phyloP scores from a whole-genome alignment of 2,113 vertebrate species.

The Urocitellus parryii region DNA sequence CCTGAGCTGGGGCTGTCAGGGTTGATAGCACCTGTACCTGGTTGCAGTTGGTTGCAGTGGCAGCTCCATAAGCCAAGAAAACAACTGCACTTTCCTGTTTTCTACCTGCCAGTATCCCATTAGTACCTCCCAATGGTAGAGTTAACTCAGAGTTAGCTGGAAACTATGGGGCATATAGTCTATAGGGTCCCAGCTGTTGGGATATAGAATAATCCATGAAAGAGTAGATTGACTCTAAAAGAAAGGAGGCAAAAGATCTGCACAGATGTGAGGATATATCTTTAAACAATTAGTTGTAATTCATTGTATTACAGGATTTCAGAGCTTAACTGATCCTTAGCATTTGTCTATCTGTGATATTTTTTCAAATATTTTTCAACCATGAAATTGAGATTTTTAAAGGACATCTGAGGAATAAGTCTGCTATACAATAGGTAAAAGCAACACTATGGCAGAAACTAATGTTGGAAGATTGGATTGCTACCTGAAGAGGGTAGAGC shows the following conservation, averaged over 20 bases:
- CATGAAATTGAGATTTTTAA: background rate
- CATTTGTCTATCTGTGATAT: background rate
- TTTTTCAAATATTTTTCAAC: background rate
- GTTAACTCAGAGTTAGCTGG: background rate
- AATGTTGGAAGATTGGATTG: background rate
- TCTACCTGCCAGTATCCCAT: background rate
- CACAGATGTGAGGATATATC: background rate
- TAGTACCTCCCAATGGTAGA: background rate
- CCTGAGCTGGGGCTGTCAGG: background rate
- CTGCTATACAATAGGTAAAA: background rate
- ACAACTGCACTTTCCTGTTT: background rate
- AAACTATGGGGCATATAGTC: background rate
- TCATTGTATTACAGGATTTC: background rate
- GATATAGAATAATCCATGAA: background rate
- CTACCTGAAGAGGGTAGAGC: fast-evolving
- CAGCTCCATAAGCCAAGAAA: background rate
- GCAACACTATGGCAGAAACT: background rate
- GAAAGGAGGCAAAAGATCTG: background rate
- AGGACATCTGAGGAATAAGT: background rate
- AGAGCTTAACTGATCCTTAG: background rate
- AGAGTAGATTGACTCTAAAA: background rate
- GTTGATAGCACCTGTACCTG: background rate
- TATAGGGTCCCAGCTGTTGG: background rate
- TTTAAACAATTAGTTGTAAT: background rate
- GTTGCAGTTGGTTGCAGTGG: background rate